Conservation (phyloP, 2,888 invertebrate species). For the Creontiades dilutus region DNA sequence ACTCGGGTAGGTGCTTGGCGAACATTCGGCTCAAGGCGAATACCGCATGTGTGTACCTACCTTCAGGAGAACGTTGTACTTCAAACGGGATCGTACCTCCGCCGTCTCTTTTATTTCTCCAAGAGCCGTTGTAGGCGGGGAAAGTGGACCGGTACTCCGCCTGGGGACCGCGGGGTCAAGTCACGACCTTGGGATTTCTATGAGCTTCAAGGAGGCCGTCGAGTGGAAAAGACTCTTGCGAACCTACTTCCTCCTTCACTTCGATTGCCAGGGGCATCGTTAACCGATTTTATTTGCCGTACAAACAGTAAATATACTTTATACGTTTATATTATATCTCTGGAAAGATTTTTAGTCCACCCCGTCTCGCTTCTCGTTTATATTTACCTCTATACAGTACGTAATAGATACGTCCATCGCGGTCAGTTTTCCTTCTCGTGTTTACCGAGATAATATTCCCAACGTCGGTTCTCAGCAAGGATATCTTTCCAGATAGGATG, state of each 20-base stretch:
- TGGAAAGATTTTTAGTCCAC: not conserved
- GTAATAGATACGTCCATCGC: not conserved
- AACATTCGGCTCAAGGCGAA: no score
- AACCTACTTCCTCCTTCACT: conserved; percentile 38
- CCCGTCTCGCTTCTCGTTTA: not conserved
- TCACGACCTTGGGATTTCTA: conserved; percentile 61
- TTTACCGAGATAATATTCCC: not conserved
- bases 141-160: conserved; percentile 30
- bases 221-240: not conserved
- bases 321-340: not conserved
- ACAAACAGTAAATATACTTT: not conserved
- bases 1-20: no score
- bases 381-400: not conserved
- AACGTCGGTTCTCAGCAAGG: no score
- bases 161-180: conserved; percentile 46
- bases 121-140: conserved; percentile 52
- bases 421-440: not conserved
- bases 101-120: no score
- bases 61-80: no score
- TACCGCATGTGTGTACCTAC: no score
- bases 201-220: not conserved
- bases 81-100: no score
- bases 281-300: not conserved
- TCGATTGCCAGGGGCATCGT: not conserved
- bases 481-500: not conserved